Evolutionary conservation across 1,140 invertebrate genomes (phyloP).

Genomic region (Trichogramma pretiosum): DNA sequence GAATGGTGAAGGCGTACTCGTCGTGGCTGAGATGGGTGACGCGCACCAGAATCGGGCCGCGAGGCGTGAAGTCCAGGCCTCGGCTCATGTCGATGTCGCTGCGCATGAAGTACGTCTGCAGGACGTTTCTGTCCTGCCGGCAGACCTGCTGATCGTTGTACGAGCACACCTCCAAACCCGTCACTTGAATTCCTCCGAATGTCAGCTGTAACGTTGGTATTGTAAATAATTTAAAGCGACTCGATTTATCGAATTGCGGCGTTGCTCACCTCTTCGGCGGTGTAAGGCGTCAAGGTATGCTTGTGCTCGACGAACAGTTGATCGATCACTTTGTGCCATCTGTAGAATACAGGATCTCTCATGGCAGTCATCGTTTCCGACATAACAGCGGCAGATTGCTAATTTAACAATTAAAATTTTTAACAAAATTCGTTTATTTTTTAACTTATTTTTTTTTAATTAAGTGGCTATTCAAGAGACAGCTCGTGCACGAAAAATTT

Average conservation of each 20-base stretch:
- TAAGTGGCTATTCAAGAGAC: too few species aligned
- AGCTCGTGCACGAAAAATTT: too few species aligned
- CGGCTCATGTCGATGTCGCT: constrained; percentile 64
- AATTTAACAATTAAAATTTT: neutral
- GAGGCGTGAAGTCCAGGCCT: constrained; percentile 66
- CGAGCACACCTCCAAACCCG: too few species aligned
- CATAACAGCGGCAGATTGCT: constrained; percentile 59
- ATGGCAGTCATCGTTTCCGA: constrained; percentile 64
- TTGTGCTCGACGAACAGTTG: constrained; percentile 73
- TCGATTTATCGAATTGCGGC: constrained; percentile 52
- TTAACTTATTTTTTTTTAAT: too few species aligned
- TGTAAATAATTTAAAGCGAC: constrained; percentile 42
- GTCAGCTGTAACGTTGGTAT: constrained; percentile 34
- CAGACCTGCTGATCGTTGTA: too few species aligned
- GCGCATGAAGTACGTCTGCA: constrained; percentile 62
- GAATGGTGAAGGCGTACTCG: constrained; percentile 55
- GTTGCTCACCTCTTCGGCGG: constrained; percentile 52
- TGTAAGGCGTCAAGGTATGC: constrained; percentile 56
- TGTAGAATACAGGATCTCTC: constrained; percentile 78
- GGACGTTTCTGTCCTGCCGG: too few species aligned
- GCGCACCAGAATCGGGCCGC: constrained; percentile 58
- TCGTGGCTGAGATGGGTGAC: constrained; percentile 69
- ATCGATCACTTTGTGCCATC: constrained; percentile 73
- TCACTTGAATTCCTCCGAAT: constrained; percentile 64
- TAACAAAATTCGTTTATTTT: neutral